Evolutionary conservation across 2,113 vertebrate species (phyloP), one percentile per base, ranked within the genome.

Genomic region (Motacilla alba): DNA sequence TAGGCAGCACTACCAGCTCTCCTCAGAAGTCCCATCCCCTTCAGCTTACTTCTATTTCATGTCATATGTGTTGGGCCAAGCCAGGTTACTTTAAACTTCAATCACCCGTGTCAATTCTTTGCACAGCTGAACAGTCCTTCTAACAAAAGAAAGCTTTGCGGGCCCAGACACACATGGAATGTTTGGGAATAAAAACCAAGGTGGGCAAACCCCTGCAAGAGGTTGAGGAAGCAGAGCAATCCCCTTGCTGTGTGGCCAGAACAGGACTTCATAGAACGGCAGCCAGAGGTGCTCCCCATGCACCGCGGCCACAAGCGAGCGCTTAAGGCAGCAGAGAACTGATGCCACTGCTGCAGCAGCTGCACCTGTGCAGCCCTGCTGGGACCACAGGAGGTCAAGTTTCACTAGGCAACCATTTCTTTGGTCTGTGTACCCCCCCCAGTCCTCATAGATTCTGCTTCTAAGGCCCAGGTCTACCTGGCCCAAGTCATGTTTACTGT

Each of bases 301-400:
- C 43, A 13, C 46, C 2, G 0, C 13, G 5, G 91, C 50, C 64
- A 19, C 0, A 5, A 86, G 52, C 0, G 0, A 59, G 68, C 0
- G 0, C 28, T 9, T 13, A 19, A 53, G 50, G 68, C 72, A 43
- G 49, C 0, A 1, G 49, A 37, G 75, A 43, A 9, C 35, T 5
- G 53, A 55, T 30, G 66, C 35, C 35, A 35, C 35, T 35, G 35
- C 35, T 35, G 35, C 35, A 35, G 35, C 35, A 35, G 35, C 19
- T 55, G 47, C 43, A 4, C 62, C 49, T 53, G 35, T 8, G 55
- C 43, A 50, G 55, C 15, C 0, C n/a, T 46, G 47, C 73, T 43
- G 47, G 35, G 19, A 77, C 28, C 55, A 85, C 15, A 33, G 75
- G 39, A 83, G 76, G 44, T 31, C 82, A 67, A 23, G 39, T 56